A percentile compares a stretch with the other conserved stretches of the same genome.
These are phyloP conservation scores for Nasonia longicornis DNA, from an alignment of 1,140 invertebrate genomes.

Conservation along the genomic window DNA sequence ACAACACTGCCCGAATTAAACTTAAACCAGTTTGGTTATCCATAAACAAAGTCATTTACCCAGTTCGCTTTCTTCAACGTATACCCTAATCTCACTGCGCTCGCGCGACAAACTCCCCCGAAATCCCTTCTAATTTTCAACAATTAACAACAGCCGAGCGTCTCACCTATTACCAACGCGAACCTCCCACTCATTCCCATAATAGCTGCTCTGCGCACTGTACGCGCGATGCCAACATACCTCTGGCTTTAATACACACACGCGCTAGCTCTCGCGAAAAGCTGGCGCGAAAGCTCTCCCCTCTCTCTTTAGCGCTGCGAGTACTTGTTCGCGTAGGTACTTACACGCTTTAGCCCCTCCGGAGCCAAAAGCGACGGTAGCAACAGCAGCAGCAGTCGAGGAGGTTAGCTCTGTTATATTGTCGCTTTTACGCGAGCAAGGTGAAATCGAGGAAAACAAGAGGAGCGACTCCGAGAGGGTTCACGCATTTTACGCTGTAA, in stretches of 20 bases:
- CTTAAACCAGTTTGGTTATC: background rate
- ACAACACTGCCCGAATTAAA: no score
- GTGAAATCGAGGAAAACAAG: constrained; percentile 2
- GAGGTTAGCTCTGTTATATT: constrained; percentile 18
- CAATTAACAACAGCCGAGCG: constrained; percentile 34
- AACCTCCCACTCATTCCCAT: background rate
- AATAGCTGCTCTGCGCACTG: background rate
- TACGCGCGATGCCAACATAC: background rate
- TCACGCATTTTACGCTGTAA: constrained; percentile 17
- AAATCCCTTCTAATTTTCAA: constrained; percentile 40
- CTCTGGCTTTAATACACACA: background rate
- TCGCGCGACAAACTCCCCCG: background rate
- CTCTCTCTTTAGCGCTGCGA: constrained; percentile 15
- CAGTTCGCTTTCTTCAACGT: no score
- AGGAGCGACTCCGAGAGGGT: background rate
- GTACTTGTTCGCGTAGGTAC: constrained; percentile 56
- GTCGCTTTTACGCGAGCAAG: constrained; percentile 14
- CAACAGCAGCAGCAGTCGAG: constrained; percentile 11
- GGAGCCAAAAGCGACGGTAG: constrained; percentile 10
- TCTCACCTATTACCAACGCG: background rate
- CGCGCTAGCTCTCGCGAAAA: constrained; percentile 19
- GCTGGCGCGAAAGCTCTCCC: constrained; percentile 21
- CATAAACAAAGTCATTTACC: background rate
- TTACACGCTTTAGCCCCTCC: constrained; percentile 48
- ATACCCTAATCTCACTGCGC: no score